Evolutionary conservation across 2,797 vertebrate genomes (phyloP).

Genomic region (Eleutherodactylus coqui): DNA sequence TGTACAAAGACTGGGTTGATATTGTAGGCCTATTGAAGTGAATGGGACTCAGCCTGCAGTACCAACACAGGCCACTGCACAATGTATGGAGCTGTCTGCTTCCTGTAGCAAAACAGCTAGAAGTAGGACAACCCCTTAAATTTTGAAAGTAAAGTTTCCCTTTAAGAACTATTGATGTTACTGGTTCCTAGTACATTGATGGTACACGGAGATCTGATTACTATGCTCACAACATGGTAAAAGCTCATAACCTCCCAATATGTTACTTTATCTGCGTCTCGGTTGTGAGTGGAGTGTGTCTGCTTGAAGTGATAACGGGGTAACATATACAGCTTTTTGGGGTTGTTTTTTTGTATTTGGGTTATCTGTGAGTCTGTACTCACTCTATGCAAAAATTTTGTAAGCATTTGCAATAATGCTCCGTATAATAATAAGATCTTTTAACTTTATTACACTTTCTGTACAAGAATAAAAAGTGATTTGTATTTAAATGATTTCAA

Average conservation of each 20-base stretch:
- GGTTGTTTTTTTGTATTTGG: constrained; percentile 69
- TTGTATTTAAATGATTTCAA: constrained; percentile 94
- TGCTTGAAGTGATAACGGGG: constrained; percentile 23
- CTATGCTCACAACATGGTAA: not conserved
- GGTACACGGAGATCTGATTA: not conserved
- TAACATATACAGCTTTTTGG: constrained; percentile 62
- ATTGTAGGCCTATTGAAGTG: no score
- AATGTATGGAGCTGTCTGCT: no score
- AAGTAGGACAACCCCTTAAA: no score
- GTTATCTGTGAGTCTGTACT: constrained; percentile 83
- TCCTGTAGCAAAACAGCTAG: no score
- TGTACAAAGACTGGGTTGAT: no score
- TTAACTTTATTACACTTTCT: constrained; percentile 92
- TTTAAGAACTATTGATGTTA: not conserved
- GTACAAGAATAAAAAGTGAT: constrained; percentile 86
- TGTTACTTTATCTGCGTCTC: not conserved
- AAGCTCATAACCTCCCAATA: constrained; percentile 11
- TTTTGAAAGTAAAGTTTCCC: constrained; percentile 1
- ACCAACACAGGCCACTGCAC: no score
- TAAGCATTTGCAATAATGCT: constrained; percentile 89
- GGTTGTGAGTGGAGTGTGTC: constrained; percentile 24
- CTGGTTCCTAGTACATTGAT: not conserved
- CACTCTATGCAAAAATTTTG: constrained; percentile 92
- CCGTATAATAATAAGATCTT: constrained; percentile 87
- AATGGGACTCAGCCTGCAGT: no score